phyloP scores from a whole-genome alignment of 23 tunicate species.

The Halocynthia aurantium region DNA sequence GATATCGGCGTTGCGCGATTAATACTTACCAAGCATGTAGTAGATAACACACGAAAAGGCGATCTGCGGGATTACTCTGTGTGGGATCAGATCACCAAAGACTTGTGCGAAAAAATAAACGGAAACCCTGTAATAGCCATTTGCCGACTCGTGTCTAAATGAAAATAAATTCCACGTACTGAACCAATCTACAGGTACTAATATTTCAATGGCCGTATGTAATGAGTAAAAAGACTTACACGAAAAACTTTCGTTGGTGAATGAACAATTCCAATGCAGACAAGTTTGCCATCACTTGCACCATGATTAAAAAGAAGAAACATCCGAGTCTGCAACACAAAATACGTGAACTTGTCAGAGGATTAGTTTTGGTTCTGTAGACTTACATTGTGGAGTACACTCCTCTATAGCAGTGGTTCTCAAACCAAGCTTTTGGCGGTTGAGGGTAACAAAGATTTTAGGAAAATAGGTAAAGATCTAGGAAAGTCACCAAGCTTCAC shows the following conservation, averaged over 20 bases:
- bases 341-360: background rate
- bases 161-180: background rate
- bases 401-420: too few relatives aligned
- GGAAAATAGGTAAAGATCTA: too few relatives aligned
- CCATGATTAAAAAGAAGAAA: constrained; percentile 26
- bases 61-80: background rate
- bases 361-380: too few relatives aligned
- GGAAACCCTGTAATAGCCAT: background rate
- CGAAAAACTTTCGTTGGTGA: constrained; percentile 14
- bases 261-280: constrained; percentile 40
- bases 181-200: too few relatives aligned
- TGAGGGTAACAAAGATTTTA: too few relatives aligned
- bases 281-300: constrained; percentile 29
- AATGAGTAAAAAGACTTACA: background rate
- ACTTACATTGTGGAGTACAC: too few relatives aligned
- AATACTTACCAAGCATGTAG: background rate
- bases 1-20: too few relatives aligned
- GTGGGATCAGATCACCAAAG: background rate
- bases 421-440: too few relatives aligned
- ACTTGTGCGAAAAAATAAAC: background rate
- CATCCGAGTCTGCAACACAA: constrained; percentile 25
- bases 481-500: too few relatives aligned
- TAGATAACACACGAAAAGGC: background rate
- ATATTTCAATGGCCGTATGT: too few relatives aligned
- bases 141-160: background rate